Base-by-base conservation (phyloP, 2,888 invertebrate genomes). In the Platynereis dumerilii region DNA sequence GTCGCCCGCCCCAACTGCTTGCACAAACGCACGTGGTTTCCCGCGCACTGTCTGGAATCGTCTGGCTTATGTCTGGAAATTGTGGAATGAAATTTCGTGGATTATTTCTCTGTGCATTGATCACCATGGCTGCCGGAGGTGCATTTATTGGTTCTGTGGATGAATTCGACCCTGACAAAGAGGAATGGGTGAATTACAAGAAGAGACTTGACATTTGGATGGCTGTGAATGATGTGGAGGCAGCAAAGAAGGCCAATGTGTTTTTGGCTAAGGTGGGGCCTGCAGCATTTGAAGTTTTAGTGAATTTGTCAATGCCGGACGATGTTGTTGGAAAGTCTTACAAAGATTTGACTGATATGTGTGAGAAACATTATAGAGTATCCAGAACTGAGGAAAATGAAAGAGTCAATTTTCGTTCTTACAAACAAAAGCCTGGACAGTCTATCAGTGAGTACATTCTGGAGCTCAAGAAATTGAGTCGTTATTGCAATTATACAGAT, bases 181-280 rank as follows among this genome's bases (percentile, higher is more conserved):
- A 57, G 29, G 57, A 57, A 28, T 57, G 57, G 57, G 57, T 57
- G 29, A 57, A 57, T 34, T 57, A 57, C 39, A 57, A 57, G 7
- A 57, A 57, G 29, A 5, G 57, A 3, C 24, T 57, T 17, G 57
- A 57, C n/a, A 39, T 57, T n/a, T 57, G 57, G 57, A 28, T 57
- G 57, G 29, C 26, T 15, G 57, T 24, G 2, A 57, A 57, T 24
- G 29, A 28, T 15, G 29, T 57, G 5, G 29, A 7, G 2, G 57
- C 27, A 2, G 20, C 3, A 2, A 24, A 57, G n/a, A 57, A 57
- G 29, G 57, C 24, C 2, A 29, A 34, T 39, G 57, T 57, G 10
- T 57, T 57, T 20, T 39, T 57, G n/a, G 57, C 57, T 20, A 28
- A 34, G 17, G 39, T 57, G n/a, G 57, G 57, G 10, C 34, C 57